Percentiles rank a stretch among this genome's conserved stretches.
Evolutionary conservation across 2,797 vertebrate genomes (phyloP).

Genomic region (Australoheros facetus): DNA sequence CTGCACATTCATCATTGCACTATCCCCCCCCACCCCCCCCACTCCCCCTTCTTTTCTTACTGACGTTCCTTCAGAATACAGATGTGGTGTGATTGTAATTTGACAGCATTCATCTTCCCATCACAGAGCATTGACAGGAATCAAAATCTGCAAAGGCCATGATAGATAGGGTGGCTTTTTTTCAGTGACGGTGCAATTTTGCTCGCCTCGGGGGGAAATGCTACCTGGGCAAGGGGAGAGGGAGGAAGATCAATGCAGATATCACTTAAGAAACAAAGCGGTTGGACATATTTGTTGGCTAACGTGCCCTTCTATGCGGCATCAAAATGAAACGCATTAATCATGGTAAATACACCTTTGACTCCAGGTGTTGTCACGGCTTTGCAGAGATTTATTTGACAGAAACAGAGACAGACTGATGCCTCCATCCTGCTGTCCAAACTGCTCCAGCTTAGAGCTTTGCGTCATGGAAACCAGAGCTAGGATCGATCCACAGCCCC

Average conservation of each 20-base stretch:
- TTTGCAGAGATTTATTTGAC: conserved; percentile 55
- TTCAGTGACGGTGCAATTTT: conserved; percentile 39
- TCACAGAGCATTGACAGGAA: conserved; percentile 56
- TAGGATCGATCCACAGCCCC: conserved; percentile 70
- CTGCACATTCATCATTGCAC: conserved; percentile 19
- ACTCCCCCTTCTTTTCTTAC: not conserved
- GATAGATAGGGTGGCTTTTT: conserved; percentile 45
- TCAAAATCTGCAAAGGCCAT: conserved; percentile 54
- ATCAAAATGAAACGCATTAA: conserved; percentile 49
- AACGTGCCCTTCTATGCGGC: conserved; percentile 8
- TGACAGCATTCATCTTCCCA: conserved; percentile 54
- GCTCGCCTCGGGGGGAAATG: conserved; percentile 50
- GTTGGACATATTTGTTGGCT: conserved; percentile 16
- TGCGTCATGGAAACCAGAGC: conserved; percentile 77
- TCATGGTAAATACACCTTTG: conserved; percentile 24
- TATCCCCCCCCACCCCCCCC: not conserved
- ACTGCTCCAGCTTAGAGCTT: conserved; percentile 59
- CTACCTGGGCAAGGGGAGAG: not conserved
- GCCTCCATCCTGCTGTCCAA: conserved; percentile 57
- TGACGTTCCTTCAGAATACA: conserved; percentile 29
- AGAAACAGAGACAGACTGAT: conserved; percentile 51
- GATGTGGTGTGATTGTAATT: conserved; percentile 51
- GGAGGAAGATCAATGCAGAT: conserved; percentile 39
- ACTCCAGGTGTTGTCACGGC: conserved; percentile 19
- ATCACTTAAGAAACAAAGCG: conserved; percentile 45